These are phyloP conservation scores for Dolichotis patagonum DNA, from an alignment of 2,113 vertebrate genomes.

Conservation along the genomic window DNA sequence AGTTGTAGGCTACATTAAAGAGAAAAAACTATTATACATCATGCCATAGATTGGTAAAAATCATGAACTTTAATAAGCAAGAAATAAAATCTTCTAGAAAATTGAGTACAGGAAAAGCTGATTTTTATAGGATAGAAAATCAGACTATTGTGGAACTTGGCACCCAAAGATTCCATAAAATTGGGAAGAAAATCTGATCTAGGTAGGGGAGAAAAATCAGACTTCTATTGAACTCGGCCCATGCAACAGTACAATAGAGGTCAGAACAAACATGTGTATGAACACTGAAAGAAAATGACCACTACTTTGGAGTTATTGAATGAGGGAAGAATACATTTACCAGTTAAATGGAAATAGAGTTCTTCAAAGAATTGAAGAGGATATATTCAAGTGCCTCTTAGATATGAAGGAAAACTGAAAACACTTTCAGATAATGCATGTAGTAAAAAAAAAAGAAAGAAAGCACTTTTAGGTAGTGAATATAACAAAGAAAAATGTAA, in stretches of 20 bases:
- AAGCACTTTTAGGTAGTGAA: not conserved
- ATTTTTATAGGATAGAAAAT: not conserved
- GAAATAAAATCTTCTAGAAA: not conserved
- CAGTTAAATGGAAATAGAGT: not conserved
- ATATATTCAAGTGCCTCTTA: not conserved
- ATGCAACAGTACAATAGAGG: not conserved
- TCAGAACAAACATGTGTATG: not conserved
- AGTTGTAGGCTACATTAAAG: not conserved
- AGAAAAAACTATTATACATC: not conserved
- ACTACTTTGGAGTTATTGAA: not conserved
- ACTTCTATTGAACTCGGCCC: not conserved
- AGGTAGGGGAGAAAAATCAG: accelerated
- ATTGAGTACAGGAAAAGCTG: not conserved
- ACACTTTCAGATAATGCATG: not conserved
- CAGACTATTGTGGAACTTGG: not conserved
- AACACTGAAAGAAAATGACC: not conserved
- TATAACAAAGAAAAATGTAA: not conserved
- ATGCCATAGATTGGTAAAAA: not conserved
- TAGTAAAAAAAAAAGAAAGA: not conserved
- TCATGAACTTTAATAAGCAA: not conserved
- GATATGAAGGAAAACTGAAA: not conserved
- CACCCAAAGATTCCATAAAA: not conserved
- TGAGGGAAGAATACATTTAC: not conserved
- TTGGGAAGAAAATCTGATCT: not conserved
- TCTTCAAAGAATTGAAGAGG: not conserved